Conservation (phyloP, 2,113 vertebrate species). For the Suricata suricatta region DNA sequence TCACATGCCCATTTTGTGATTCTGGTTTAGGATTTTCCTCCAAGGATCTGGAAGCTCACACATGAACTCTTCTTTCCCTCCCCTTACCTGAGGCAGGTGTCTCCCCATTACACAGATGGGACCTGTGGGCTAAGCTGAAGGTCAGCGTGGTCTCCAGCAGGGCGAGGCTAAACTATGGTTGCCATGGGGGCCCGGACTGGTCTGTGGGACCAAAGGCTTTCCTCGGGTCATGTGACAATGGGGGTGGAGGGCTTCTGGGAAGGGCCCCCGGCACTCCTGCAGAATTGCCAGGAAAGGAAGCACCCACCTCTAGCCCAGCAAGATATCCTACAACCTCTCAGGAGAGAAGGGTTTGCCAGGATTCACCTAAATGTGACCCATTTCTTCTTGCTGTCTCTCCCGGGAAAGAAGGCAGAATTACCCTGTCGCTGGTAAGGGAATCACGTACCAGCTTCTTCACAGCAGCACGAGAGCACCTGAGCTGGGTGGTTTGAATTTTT, state of each 20-base stretch:
- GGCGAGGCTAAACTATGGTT: rapidly evolving
- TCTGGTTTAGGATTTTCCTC: background rate
- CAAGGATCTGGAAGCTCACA: background rate
- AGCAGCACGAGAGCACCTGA: background rate
- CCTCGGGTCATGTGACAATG: background rate
- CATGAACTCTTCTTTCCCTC: background rate
- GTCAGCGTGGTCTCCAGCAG: background rate
- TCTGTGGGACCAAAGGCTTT: background rate
- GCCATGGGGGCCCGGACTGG: rapidly evolving
- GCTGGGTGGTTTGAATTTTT: background rate
- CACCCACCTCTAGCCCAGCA: background rate
- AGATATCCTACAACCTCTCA: background rate
- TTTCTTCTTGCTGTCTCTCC: background rate
- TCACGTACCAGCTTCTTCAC: background rate
- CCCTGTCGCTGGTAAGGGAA: background rate
- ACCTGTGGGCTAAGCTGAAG: background rate
- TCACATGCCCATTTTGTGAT: no score
- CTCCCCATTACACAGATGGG: rapidly evolving
- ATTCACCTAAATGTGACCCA: rapidly evolving
- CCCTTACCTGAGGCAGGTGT: background rate
- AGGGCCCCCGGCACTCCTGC: no score
- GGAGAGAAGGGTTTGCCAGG: background rate
- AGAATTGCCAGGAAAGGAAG: background rate
- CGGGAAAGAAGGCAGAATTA: background rate
- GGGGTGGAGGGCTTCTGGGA: background rate